Evolutionary conservation across 2,797 vertebrate species (phyloP).

Genomic region (Paratrypauchen microcephalus): DNA sequence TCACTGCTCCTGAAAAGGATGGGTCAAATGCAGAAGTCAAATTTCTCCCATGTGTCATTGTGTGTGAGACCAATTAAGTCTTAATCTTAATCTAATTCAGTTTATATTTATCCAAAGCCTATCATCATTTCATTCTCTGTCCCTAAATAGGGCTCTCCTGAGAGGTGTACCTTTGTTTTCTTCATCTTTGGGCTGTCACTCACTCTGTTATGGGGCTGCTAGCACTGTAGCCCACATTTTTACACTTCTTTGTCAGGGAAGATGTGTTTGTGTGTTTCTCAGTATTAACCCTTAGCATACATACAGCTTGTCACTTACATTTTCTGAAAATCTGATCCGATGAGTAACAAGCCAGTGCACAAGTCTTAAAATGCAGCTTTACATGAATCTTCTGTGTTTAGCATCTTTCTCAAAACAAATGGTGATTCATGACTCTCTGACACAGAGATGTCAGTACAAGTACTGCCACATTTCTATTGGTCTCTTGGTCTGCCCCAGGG

Average conservation of each 20-base stretch:
- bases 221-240: constrained; percentile 33
- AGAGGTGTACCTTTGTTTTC: constrained; percentile 43
- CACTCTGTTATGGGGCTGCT: constrained; percentile 33
- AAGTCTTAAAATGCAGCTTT: no score
- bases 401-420: no score
- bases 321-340: no score
- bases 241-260: constrained; percentile 22
- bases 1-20: no score
- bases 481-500: neutral
- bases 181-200: constrained; percentile 26
- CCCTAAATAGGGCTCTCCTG: constrained; percentile 34
- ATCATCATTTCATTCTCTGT: constrained; percentile 28
- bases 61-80: no score
- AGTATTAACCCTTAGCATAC: neutral
- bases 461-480: neutral
- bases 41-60: no score
- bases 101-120: constrained; percentile 27
- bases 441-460: neutral
- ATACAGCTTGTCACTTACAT: constrained; percentile 27
- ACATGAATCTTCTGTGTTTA: no score
- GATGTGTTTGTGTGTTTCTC: constrained; percentile 26
- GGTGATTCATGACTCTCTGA: no score
- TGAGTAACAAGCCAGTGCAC: no score
- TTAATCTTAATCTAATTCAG: no score
- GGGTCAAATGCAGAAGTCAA: no score